Evolutionary conservation across 1,140 invertebrate species (phyloP), one percentile per base, ranked within the genome.

Genomic region (Arion vulgaris): DNA sequence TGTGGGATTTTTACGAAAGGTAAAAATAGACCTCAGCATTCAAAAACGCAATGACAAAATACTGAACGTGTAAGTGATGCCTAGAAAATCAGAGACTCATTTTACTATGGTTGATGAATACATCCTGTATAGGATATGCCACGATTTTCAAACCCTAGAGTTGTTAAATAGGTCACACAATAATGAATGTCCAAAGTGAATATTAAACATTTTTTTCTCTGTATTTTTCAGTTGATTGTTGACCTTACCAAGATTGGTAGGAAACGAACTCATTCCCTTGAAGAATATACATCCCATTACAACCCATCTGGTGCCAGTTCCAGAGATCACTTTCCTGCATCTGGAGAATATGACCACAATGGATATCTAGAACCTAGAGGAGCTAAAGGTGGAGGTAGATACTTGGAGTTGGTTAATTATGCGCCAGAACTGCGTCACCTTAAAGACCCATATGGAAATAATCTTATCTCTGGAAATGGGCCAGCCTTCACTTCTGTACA

Each of bases 361-460:
- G 85, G 85, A 4, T 86, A 86, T 49, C 73, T 86, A 32, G 78
- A 86, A 36, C 85, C 85, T 32, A 77, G 83, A 5, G 80, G 80
- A 57, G 53, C 73, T 15, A 84, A 83, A 38, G 73, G 72, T 28
- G 69, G 69, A 9, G 71, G 62, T 0, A 69, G 82, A 23, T 86
- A 86, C 49, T 49, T 86, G 15, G 79, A 86, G 69, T 81, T 86
- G 2, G 68, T 85, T 11, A 86, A 85, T 71, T 81, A 84, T 51
- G 85, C 83, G 0, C 85, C 85, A 34, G 85, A 85, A 34, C 62
- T 85, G 19, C 69, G 74, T 1, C 68, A 75, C 28, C 45, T 80
- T 49, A 62, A 39, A 15, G 74, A 68, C 28, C 62, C 62, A 66
- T 66, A 66, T 66, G 62, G 62, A 66, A 66, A 66, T 34, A n/a